phyloP scores from a whole-genome alignment of 2,888 invertebrate genomes.

The Synanthedon vespiformis region DNA sequence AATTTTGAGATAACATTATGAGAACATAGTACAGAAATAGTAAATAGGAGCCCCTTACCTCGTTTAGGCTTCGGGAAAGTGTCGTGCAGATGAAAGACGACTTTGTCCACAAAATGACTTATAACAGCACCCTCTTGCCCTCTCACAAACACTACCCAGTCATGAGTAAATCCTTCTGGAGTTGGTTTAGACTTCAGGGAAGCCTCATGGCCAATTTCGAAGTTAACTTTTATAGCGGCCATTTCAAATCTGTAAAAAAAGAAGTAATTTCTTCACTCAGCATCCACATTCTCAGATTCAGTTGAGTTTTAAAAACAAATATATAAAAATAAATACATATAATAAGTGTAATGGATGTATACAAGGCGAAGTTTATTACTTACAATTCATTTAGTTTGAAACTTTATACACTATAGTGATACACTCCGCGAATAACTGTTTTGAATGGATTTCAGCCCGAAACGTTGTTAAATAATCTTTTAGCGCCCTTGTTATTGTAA shows the following conservation, averaged over 20 bases:
- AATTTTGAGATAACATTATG: not conserved
- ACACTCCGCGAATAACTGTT: conserved; percentile 10
- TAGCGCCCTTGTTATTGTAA: conserved; percentile 70
- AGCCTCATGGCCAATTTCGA: conserved; percentile 95
- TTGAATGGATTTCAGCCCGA: conserved; percentile 14
- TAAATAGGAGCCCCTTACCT: conserved; percentile 66
- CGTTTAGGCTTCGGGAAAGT: conserved; percentile 93
- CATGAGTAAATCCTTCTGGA: conserved; percentile 94
- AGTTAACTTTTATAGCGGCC: conserved; percentile 74
- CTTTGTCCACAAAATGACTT: conserved; percentile 91
- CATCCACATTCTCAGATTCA: too few relatives aligned
- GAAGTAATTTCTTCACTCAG: too few relatives aligned
- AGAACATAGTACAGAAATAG: not conserved
- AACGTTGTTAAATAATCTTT: conserved; percentile 49
- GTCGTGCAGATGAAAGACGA: conserved; percentile 90
- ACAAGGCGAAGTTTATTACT: conserved; percentile 3
- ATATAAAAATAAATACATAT: not conserved
- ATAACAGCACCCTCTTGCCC: conserved; percentile 90
- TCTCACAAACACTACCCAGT: conserved; percentile 95
- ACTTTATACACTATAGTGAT: conserved; percentile 6
- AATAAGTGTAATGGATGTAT: conserved; percentile 3
- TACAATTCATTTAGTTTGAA: too few relatives aligned
- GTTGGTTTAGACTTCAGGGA: conserved; percentile 83
- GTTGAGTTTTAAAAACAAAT: not conserved
- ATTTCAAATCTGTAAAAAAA: conserved; percentile 32